These are phyloP conservation scores for Fregata magnificens DNA, from an alignment of 2,113 vertebrate genomes.

Conservation along the genomic window DNA sequence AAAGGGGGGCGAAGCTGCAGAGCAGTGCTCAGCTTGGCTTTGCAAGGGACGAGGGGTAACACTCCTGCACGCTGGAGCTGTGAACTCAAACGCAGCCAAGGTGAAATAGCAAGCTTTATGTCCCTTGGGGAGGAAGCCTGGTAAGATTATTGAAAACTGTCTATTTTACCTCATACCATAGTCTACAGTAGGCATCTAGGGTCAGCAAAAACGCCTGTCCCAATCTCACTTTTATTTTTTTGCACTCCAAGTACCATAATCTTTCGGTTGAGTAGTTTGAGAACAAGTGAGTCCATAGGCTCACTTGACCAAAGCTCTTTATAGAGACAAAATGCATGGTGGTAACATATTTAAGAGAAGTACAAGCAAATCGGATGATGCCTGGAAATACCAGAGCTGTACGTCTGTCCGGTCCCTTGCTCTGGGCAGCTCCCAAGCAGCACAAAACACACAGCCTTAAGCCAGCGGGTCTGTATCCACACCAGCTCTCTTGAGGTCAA, in stretches of 20 bases:
- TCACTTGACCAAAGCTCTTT: neutral
- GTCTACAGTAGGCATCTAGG: neutral
- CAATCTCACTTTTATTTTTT: neutral
- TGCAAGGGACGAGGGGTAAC: neutral
- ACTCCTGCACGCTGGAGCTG: fast-evolving
- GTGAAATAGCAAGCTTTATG: neutral
- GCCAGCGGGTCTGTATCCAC: neutral
- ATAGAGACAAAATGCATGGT: neutral
- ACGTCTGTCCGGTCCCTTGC: neutral
- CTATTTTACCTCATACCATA: neutral
- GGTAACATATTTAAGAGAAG: neutral
- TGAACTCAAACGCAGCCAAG: neutral
- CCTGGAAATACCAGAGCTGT: neutral
- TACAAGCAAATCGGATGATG: neutral
- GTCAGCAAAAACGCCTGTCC: neutral
- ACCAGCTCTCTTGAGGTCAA: neutral
- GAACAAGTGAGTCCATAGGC: neutral
- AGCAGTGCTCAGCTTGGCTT: neutral
- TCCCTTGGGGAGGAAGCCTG: neutral
- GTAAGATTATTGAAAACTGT: neutral
- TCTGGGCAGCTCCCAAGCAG: neutral
- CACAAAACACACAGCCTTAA: neutral
- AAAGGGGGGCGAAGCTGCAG: neutral
- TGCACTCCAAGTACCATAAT: fast-evolving
- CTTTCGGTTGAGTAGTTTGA: neutral